Evolutionary conservation across 2,888 invertebrate genomes (phyloP), one percentile per base, ranked within the genome.

Genomic region (Piscicola geometra): DNA sequence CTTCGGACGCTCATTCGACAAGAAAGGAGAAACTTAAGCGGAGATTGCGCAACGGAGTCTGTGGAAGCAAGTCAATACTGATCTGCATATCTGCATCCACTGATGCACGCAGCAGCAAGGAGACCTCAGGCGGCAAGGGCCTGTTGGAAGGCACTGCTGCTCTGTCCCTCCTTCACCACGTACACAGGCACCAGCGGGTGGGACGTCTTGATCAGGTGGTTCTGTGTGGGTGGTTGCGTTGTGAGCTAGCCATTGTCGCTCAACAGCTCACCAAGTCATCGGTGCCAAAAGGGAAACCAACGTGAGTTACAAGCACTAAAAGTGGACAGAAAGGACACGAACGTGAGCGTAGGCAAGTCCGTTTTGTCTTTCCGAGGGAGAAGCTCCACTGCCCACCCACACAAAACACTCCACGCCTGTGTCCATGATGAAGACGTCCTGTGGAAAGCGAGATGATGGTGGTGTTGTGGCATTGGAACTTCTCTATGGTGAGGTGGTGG

Each of bases 331-430:
- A 1, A 50, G 21, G 30, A 70, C 9, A 82, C 83, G 82, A 79
- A 85, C 84, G 79, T 84, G 84, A 28, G 84, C 85, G 76, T 84
- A 84, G 47, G 80, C 79, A 80, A 85, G 78, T n/a, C 84, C 84
- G 75, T 83, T 84, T 77, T 81, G 83, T 77, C 81, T 82, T 79
- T 85, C 85, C 12, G 78, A 79, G 0, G 76, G 41, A 2, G 84
- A 82, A 0, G 84, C 81, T 0, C 77, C 81, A 50, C 79, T 80
- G 3, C 85, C 85, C 69, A 85, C 79, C 84, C 84, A 85, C 1
- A 85, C 84, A 79, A 81, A 83, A 75, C 78, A 78, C 1, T 79
- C 78, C 30, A 79, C 80, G 74, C 83, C 83, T 28, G 81, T 82
- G 75, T 85, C 83, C 72, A 84, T 73, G n/a, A 85, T 80, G 78